phyloP scores from a whole-genome alignment of 2,797 vertebrate genomes.

The Artibeus jamaicensis region DNA sequence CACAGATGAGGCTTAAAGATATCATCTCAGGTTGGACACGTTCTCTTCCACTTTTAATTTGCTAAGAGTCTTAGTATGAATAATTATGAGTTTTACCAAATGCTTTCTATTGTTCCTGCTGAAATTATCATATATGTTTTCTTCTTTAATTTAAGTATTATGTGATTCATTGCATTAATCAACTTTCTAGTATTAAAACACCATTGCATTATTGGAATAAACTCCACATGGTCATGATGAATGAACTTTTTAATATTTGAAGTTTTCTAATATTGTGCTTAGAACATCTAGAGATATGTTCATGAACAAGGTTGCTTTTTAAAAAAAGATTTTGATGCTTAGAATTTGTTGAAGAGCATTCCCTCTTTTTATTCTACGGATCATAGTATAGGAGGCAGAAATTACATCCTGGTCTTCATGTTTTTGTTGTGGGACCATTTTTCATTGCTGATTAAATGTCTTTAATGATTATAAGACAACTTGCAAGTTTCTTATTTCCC shows the following conservation, averaged over 20 bases:
- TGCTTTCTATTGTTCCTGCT: neutral
- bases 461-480: neutral
- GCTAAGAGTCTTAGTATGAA: neutral
- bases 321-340: neutral
- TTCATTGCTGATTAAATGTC: constrained; percentile 78
- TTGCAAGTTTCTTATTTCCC: neutral
- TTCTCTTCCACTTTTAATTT: neutral
- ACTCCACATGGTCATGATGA: neutral
- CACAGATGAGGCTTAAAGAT: neutral
- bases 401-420: neutral
- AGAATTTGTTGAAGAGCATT: neutral
- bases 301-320: neutral
- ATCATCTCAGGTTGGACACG: neutral
- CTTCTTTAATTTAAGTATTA: neutral
- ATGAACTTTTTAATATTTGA: neutral
- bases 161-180: neutral
- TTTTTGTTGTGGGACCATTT: neutral
- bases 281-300: neutral
- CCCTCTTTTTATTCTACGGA: neutral
- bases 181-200: neutral
- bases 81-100: neutral
- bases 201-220: neutral
- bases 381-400: neutral
- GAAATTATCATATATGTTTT: neutral
- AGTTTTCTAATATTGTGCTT: neutral